phyloP scores from a whole-genome alignment of 2,113 vertebrate genomes.

The Tylochromis polylepis region DNA sequence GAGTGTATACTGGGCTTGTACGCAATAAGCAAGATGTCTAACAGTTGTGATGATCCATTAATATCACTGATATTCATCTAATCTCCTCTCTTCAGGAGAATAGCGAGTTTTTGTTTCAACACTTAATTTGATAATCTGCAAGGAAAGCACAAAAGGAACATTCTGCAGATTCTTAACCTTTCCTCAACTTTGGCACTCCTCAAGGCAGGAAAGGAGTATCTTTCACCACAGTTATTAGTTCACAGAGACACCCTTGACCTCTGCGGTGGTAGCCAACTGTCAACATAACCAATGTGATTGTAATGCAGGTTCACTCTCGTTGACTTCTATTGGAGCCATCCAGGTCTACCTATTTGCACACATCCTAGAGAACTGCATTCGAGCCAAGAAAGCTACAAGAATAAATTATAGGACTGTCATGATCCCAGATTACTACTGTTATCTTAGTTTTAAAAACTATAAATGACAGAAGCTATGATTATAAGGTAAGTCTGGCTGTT shows the following conservation, averaged over 20 bases:
- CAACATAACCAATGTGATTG: constrained; percentile 69
- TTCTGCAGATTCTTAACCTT: constrained; percentile 75
- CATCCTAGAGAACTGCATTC: not conserved
- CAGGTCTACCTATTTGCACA: constrained; percentile 7
- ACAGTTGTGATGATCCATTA: constrained; percentile 46
- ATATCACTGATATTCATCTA: constrained; percentile 61
- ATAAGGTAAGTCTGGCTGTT: not conserved
- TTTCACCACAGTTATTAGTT: constrained; percentile 75
- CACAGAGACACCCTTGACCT: constrained; percentile 70
- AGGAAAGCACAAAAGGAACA: constrained; percentile 71
- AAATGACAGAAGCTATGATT: not conserved
- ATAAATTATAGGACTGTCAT: not conserved
- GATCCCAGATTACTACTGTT: not conserved
- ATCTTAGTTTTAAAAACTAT: not conserved
- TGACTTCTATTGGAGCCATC: constrained; percentile 39
- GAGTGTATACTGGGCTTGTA: not conserved
- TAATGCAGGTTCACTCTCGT: constrained; percentile 55
- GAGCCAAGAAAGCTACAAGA: not conserved
- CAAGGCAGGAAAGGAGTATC: constrained; percentile 72
- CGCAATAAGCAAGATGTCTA: constrained; percentile 9
- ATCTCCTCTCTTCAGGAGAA: constrained; percentile 47
- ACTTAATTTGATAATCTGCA: constrained; percentile 73
- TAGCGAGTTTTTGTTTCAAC: constrained; percentile 63
- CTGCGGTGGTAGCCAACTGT: constrained; percentile 66
- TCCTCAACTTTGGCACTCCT: constrained; percentile 70